phyloP scores from a whole-genome alignment of 2,113 vertebrate genomes.

The Gallinago undulata region DNA sequence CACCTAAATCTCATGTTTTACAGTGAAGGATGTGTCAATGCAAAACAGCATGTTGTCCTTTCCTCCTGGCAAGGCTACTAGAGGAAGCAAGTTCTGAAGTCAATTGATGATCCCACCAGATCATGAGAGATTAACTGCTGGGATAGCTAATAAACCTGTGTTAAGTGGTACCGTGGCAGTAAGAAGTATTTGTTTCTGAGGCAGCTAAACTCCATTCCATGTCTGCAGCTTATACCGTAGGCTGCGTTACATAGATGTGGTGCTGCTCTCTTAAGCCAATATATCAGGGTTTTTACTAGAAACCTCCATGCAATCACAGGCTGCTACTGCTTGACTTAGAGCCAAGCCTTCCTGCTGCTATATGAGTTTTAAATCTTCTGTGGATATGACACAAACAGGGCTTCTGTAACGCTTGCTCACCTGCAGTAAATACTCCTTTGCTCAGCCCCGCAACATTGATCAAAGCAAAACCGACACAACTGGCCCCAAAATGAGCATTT shows the following conservation, averaged over 20 bases:
- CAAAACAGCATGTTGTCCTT: neutral
- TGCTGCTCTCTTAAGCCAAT: neutral
- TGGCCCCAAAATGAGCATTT: neutral
- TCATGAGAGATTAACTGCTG: neutral
- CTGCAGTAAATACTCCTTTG: neutral
- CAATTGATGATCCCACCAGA: neutral
- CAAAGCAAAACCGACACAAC: fast-evolving
- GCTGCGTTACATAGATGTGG: neutral
- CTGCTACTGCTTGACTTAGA: neutral
- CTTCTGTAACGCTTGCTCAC: neutral
- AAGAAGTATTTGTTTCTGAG: neutral
- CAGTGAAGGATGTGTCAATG: neutral
- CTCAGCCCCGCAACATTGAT: fast-evolving
- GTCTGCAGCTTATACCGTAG: neutral
- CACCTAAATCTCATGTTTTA: neutral
- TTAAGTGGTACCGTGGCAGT: neutral
- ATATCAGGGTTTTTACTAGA: neutral
- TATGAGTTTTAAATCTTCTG: neutral
- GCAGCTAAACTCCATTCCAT: neutral
- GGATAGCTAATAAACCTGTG: neutral
- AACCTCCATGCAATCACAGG: neutral
- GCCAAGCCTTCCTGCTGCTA: neutral
- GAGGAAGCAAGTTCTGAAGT: neutral
- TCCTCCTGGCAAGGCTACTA: neutral
- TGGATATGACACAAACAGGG: neutral